Evolutionary conservation across 92 coral and sea anemone species (phyloP).

Genomic region (Galaxea fascicularis): DNA sequence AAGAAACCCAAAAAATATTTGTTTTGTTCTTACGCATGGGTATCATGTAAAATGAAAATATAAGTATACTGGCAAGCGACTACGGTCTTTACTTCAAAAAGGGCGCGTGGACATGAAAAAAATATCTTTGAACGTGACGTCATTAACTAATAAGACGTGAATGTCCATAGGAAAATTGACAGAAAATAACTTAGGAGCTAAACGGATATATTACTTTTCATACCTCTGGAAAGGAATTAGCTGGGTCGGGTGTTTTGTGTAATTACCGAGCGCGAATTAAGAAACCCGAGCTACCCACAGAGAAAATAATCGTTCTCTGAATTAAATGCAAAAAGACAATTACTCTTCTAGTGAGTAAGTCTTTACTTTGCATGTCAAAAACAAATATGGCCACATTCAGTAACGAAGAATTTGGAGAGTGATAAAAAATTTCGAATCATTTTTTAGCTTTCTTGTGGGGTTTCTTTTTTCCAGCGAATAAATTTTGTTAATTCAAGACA

Average conservation of each 20-base stretch:
- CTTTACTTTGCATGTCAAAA: constrained; percentile 31
- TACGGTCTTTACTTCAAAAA: constrained; percentile 12
- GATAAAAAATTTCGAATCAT: neutral
- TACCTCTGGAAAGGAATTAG: constrained; percentile 22
- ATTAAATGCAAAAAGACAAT: constrained; percentile 52
- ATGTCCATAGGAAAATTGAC: neutral
- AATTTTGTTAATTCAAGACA: constrained; percentile 23
- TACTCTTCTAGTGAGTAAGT: constrained; percentile 19
- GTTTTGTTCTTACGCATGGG: constrained; percentile 47
- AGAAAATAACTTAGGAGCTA: constrained; percentile 35
- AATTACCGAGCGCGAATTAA: constrained; percentile 48
- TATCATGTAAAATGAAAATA: constrained; percentile 17
- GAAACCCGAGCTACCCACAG: constrained; percentile 49
- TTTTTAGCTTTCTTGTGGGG: neutral
- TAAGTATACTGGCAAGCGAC: constrained; percentile 48
- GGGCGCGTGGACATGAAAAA: constrained; percentile 10
- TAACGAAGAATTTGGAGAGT: constrained; percentile 1
- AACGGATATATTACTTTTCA: constrained; percentile 49
- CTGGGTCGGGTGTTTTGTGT: constrained; percentile 50
- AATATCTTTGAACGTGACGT: constrained; percentile 31
- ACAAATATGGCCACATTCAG: constrained; percentile 5
- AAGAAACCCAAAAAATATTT: constrained; percentile 40
- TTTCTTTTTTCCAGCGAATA: neutral
- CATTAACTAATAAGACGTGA: neutral
- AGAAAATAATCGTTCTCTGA: constrained; percentile 45